phyloP scores from a whole-genome alignment of 1,140 invertebrate genomes.

The Tetraneura akinire region DNA sequence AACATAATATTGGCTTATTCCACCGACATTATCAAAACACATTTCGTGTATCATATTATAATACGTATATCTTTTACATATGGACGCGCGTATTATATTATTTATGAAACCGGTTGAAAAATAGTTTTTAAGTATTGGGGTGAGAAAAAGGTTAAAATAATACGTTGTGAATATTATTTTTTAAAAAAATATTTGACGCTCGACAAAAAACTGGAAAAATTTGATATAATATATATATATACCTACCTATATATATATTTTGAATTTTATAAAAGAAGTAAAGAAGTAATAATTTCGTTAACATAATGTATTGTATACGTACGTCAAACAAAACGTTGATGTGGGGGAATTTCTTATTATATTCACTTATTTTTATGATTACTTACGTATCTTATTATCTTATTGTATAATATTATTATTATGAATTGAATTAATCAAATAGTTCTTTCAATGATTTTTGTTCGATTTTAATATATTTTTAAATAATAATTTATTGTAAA shows the following conservation, averaged over 20 bases:
- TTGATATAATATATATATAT: background rate
- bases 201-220: slow-evolving; percentile 15
- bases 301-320: background rate
- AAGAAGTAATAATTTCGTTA: background rate
- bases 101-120: slow-evolving; percentile 15
- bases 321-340: slow-evolving; percentile 3
- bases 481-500: no score
- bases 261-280: background rate
- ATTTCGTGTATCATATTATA: slow-evolving; percentile 1
- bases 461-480: no score
- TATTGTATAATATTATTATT: no score
- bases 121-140: slow-evolving; percentile 13
- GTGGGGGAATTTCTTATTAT: no score
- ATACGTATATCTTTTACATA: background rate
- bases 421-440: no score
- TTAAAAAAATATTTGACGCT: slow-evolving; percentile 5
- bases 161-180: background rate
- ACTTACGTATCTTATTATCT: no score
- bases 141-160: slow-evolving; percentile 15
- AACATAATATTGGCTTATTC: background rate
- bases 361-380: no score
- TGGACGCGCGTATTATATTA: background rate
- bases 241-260: no score
- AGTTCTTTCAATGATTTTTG: no score
- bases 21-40: background rate